Conservation (phyloP, 2,113 vertebrate species). For the Pelmatolapia mariae region DNA sequence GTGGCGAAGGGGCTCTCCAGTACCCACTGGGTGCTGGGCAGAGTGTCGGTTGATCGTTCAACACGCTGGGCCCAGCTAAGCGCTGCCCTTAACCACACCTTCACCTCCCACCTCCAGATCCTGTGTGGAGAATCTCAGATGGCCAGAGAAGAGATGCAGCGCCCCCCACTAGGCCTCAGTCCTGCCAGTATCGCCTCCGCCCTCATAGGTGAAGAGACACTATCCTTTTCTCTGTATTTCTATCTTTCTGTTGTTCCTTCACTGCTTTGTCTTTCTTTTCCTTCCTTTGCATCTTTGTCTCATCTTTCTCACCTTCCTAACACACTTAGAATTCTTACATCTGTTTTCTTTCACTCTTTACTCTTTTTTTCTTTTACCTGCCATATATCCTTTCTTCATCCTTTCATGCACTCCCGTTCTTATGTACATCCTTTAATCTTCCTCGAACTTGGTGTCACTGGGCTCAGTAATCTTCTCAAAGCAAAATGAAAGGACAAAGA, state of each 20-base stretch:
- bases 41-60: constrained; percentile 21
- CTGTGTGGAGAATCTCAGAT: constrained; percentile 25
- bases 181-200: constrained; percentile 38
- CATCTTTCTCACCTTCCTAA: background rate
- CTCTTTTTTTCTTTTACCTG: background rate
- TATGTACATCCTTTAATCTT: background rate
- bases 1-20: background rate
- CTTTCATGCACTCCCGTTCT: background rate
- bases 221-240: background rate
- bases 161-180: constrained; percentile 41
- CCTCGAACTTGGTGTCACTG: background rate
- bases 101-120: constrained; percentile 45
- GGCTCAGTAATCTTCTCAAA: background rate
- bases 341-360: background rate
- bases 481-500: background rate
- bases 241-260: background rate
- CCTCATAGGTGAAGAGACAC: constrained; percentile 40
- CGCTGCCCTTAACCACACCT: constrained; percentile 12
- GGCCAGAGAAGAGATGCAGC: constrained; percentile 14
- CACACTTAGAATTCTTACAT: background rate
- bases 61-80: constrained; percentile 49
- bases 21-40: constrained; percentile 18
- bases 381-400: background rate
- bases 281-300: background rate
- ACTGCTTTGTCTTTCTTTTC: background rate